phyloP scores from a whole-genome alignment of 2,797 vertebrate species.

The Sciurus vulgaris region DNA sequence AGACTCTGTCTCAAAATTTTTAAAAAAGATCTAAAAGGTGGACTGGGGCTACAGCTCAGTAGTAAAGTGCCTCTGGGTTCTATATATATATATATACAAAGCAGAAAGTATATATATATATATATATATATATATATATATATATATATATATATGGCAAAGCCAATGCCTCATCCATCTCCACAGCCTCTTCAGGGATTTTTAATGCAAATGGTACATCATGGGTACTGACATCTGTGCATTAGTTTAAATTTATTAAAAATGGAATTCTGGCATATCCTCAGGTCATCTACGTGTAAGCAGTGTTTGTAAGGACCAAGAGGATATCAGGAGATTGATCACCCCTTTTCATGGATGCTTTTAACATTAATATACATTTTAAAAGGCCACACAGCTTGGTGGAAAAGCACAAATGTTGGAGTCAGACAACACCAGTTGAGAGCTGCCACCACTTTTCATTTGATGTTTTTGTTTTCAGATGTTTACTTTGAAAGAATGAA shows the following conservation, averaged over 20 bases:
- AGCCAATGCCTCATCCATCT: background rate
- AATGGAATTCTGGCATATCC: background rate
- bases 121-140: too few relatives aligned
- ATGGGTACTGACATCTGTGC: background rate
- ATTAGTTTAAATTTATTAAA: slow-evolving; percentile 18
- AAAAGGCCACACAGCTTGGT: background rate
- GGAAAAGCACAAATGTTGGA: background rate
- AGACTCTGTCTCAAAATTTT: too few relatives aligned
- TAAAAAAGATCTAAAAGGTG: too few relatives aligned
- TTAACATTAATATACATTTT: background rate
- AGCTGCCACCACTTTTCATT: background rate
- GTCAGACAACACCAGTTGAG: background rate
- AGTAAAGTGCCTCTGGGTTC: too few relatives aligned
- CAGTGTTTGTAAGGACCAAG: background rate
- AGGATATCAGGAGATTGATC: background rate
- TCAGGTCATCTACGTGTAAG: background rate
- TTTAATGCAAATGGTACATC: background rate
- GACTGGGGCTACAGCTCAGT: too few relatives aligned
- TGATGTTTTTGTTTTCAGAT: slow-evolving; percentile 30
- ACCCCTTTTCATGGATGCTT: background rate
- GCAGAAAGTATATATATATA: too few relatives aligned
- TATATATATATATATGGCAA: background rate
- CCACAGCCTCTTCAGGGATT: background rate
- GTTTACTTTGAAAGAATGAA: too few relatives aligned
- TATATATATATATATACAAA: too few relatives aligned